phyloP scores from a whole-genome alignment of 2,888 invertebrate genomes.

The Rhagonycha lutea region DNA sequence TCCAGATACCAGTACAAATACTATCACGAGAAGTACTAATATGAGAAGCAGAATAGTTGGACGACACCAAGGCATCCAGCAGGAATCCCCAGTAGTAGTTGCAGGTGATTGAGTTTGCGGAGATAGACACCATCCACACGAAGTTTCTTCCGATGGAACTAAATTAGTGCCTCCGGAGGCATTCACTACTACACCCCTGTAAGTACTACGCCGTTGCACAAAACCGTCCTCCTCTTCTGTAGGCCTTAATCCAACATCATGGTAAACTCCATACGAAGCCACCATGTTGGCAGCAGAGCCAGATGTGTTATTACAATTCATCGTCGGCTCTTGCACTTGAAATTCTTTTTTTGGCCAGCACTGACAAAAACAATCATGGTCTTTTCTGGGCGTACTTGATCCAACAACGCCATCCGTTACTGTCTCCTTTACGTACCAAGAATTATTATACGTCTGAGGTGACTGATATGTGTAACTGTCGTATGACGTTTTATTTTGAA shows the following conservation, averaged over 20 bases:
- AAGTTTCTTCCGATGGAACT: conserved; percentile 28
- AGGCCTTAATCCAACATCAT: conserved; percentile 42
- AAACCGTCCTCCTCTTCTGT: conserved; percentile 50
- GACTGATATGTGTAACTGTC: conserved; percentile 33
- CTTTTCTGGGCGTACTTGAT: conserved; percentile 18
- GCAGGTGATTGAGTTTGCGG: conserved; percentile 35
- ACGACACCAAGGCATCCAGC: conserved; percentile 60
- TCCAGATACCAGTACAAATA: conserved; percentile 63
- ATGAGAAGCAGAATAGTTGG: conserved; percentile 62
- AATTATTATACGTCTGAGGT: conserved; percentile 46
- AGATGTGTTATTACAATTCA: conserved; percentile 18
- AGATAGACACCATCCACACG: conserved; percentile 46
- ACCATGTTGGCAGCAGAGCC: conserved; percentile 45
- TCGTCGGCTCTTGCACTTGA: conserved; percentile 20
- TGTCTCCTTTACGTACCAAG: conserved; percentile 47
- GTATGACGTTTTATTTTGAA: conserved; percentile 30
- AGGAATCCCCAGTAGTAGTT: conserved; percentile 39
- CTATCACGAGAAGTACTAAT: conserved; percentile 60
- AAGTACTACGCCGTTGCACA: conserved; percentile 41
- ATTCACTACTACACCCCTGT: conserved; percentile 52
- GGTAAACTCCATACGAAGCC: conserved; percentile 56
- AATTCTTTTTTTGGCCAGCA: conserved; percentile 32
- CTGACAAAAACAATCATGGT: conserved; percentile 29
- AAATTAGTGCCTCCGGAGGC: conserved; percentile 47
- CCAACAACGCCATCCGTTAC: conserved; percentile 31